Base-by-base conservation (phyloP, 1,140 invertebrate species). In the Sipha flava region DNA sequence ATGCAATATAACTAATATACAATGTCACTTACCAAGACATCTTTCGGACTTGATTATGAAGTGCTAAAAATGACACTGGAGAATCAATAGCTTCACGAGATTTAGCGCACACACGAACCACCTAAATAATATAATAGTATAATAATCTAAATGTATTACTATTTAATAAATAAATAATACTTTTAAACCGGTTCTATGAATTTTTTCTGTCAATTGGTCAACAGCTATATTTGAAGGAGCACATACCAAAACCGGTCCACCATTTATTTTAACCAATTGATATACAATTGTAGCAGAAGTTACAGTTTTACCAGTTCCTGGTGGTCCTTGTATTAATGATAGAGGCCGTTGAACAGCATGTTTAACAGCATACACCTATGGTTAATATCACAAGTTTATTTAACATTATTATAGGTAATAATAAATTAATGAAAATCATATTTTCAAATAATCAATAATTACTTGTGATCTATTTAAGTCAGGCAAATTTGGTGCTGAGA, bases 251-350 rank as follows among this genome's bases (percentile, higher is more conserved):
- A 99, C 96, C 0, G 97, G 95, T 3, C 96, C 95, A 7, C 92
- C 93, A 82, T 92, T 95, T 84, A 98, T 95, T 85, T 97, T 95
- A 0, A 97, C 96, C 43, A 99, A 87, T 85, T 99, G 98, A 85
- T 98, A 99, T 0, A 99, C 98, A 83, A 99, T 97, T 0, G 98
- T 98, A 0, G 98, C 98, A 9, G 98, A 99, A 2, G 98, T 99
- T 0, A 99, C 98, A 0, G 98, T 99, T 87, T 99, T 99, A 1
- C 98, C 97, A 0, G 97, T 99, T 37, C 96, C 95, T 64, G 84
- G 84, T 1, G 84, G 84, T 57, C 84, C 96, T 89, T 99, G 98
- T 84, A 99, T 99, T 1, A 99, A 86, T 26, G 95, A 98, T 7
- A 99, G 86, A 0, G 98, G 97, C n/a, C 97, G 89, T 85, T 98